These are phyloP conservation scores for Sinocyclocheilus anshuiensis DNA, from an alignment of 2,113 vertebrate genomes.

Conservation along the genomic window DNA sequence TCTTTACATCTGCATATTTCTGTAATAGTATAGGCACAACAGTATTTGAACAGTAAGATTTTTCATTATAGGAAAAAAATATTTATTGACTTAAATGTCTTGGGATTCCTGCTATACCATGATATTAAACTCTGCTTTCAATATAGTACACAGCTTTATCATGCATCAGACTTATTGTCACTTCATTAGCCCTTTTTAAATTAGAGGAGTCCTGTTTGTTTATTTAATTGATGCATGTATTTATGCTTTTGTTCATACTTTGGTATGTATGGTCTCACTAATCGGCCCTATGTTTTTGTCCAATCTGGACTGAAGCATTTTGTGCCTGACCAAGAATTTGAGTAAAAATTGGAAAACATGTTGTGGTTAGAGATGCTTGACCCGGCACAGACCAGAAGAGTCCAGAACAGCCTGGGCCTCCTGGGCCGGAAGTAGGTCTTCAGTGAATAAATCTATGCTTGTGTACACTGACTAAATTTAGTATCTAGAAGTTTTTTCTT, in stretches of 20 bases:
- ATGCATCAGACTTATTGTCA: background rate
- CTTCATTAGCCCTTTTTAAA: background rate
- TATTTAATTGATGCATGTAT: background rate
- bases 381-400: slow-evolving; percentile 27
- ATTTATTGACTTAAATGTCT: background rate
- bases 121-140: background rate
- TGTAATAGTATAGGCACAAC: background rate
- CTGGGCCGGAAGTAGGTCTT: background rate
- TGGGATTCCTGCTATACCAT: too few species aligned
- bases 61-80: background rate
- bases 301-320: slow-evolving; percentile 51
- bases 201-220: background rate
- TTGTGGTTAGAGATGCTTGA: slow-evolving; percentile 54
- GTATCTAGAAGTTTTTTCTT: background rate
- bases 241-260: background rate
- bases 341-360: slow-evolving; percentile 36
- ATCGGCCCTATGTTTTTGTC: slow-evolving; percentile 45
- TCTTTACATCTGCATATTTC: background rate
- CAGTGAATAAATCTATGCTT: background rate
- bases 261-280: background rate
- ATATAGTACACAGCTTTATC: background rate
- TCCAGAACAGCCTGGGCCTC: background rate
- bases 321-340: slow-evolving; percentile 57
- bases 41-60: background rate
- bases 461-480: slow-evolving; percentile 16